Evolutionary conservation across 2,797 vertebrate species (phyloP).

Genomic region (Enteromius trimaculatus): DNA sequence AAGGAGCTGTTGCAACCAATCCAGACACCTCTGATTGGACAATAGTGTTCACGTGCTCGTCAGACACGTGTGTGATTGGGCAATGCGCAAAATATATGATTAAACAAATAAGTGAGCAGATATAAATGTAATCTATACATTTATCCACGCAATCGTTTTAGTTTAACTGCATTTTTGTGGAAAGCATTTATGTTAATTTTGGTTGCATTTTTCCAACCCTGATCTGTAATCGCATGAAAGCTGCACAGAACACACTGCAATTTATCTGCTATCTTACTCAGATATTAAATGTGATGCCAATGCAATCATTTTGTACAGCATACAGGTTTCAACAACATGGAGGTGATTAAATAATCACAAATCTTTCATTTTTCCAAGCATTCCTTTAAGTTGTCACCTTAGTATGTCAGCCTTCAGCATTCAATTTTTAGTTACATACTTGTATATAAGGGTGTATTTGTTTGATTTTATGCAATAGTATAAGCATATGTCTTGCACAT

Average conservation of each 20-base stretch:
- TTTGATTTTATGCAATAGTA: background rate
- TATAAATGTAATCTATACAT: background rate
- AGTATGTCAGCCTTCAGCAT: background rate
- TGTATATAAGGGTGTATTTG: background rate
- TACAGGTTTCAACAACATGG: background rate
- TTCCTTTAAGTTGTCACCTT: background rate
- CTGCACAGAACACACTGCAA: background rate
- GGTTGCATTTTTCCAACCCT: background rate
- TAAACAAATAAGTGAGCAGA: background rate
- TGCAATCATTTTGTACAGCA: background rate
- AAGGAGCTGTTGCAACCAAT: background rate
- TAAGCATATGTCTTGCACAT: slow-evolving; percentile 7
- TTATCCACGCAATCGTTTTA: background rate
- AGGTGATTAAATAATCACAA: background rate
- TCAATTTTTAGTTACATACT: background rate
- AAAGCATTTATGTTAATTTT: background rate
- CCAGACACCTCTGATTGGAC: background rate
- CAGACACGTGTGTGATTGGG: background rate
- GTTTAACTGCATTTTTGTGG: background rate
- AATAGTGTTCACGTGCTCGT: background rate
- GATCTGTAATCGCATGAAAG: background rate
- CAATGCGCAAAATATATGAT: too few species aligned
- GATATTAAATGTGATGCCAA: background rate
- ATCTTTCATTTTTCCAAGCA: background rate
- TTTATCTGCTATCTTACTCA: background rate